phyloP scores from a whole-genome alignment of 2,113 vertebrate species.

The Lepidothrix coronata region DNA sequence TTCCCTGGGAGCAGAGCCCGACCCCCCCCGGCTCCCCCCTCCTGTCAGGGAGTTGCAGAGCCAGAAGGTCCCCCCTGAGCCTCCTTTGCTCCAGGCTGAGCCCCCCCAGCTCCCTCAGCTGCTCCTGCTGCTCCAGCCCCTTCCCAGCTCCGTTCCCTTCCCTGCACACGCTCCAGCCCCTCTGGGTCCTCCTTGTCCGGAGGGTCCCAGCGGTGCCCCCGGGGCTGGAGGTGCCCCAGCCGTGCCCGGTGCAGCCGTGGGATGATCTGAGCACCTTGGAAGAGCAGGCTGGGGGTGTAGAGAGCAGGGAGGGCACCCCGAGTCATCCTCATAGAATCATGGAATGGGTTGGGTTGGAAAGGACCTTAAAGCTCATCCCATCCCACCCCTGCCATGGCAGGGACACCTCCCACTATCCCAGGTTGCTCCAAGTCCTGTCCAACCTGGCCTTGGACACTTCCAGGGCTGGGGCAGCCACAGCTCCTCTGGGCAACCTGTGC shows the following conservation, averaged over 20 bases:
- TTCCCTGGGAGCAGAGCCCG: not conserved
- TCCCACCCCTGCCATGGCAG: not conserved
- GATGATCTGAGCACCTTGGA: not conserved
- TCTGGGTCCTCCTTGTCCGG: not conserved
- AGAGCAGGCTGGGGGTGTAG: rapidly evolving
- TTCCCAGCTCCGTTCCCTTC: not conserved
- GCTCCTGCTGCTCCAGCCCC: not conserved
- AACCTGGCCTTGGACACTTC: not conserved
- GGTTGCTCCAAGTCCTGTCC: not conserved
- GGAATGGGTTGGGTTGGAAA: not conserved
- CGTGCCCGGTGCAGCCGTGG: rapidly evolving
- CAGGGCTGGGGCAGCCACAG: not conserved
- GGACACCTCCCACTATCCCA: not conserved
- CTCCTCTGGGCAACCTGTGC: not conserved
- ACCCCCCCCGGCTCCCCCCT: not conserved
- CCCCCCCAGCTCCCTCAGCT: too few relatives aligned
- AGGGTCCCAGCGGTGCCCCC: not conserved
- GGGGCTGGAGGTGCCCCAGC: not conserved
- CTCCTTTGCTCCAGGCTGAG: too few relatives aligned
- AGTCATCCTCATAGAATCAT: not conserved
- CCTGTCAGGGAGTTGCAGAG: not conserved
- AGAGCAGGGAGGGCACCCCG: not conserved
- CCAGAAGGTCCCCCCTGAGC: too few relatives aligned
- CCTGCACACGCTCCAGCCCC: not conserved
- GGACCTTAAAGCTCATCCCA: not conserved